These are phyloP conservation scores for Parambassis ranga DNA, from an alignment of 2,797 vertebrate species.

Conservation along the genomic window DNA sequence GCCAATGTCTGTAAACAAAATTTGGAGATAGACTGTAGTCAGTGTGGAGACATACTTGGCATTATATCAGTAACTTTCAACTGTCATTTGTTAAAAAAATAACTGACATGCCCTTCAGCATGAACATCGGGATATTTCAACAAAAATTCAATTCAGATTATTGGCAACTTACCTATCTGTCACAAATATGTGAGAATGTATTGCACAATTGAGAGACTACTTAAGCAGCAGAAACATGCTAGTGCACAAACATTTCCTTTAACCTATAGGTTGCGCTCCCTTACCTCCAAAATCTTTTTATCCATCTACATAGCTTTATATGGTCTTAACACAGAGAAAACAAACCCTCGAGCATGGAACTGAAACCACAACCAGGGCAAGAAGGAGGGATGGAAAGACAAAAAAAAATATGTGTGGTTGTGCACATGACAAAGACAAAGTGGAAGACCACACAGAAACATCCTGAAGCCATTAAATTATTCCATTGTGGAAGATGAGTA, in stretches of 20 bases:
- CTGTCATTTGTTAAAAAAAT: background rate
- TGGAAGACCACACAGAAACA: slow-evolving; percentile 65
- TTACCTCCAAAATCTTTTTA: slow-evolving; percentile 10
- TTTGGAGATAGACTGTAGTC: slow-evolving; percentile 10
- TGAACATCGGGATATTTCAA: background rate
- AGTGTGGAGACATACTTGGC: background rate
- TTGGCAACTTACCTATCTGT: too few relatives aligned
- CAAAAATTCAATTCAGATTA: too few relatives aligned
- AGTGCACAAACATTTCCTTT: background rate
- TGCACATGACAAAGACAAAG: slow-evolving; percentile 37
- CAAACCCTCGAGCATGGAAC: slow-evolving; percentile 40
- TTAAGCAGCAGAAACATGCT: too few relatives aligned
- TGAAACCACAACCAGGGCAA: slow-evolving; percentile 45
- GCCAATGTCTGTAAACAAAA: slow-evolving; percentile 35
- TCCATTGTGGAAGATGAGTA: slow-evolving; percentile 54
- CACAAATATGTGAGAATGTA: too few relatives aligned
- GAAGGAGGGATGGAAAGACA: slow-evolving; percentile 9
- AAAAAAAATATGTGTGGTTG: slow-evolving; percentile 39
- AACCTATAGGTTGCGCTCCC: background rate
- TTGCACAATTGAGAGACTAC: too few relatives aligned
- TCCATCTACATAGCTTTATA: slow-evolving; percentile 35
- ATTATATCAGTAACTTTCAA: slow-evolving; percentile 23
- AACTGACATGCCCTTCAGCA: background rate
- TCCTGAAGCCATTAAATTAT: slow-evolving; percentile 70
- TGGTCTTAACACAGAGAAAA: slow-evolving; percentile 30